Conservation (phyloP, 2,797 vertebrate species). For the Hydrolagus colliei region DNA sequence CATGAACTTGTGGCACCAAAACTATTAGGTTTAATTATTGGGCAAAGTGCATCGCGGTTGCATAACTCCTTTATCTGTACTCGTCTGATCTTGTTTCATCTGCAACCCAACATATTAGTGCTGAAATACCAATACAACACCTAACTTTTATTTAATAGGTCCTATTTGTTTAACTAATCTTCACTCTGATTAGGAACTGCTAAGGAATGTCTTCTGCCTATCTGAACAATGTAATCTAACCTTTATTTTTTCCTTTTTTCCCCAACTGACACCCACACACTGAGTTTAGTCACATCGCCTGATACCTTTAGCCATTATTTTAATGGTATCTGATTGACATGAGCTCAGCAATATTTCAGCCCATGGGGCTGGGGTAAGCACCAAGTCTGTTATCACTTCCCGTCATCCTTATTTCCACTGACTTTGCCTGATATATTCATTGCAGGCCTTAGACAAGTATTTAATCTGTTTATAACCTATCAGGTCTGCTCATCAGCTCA, state of each 20-base stretch:
- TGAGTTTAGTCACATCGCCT: constrained; percentile 28
- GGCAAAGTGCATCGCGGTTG: background rate
- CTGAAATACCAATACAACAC: background rate
- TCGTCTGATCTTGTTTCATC: background rate
- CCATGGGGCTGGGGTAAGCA: constrained; percentile 46
- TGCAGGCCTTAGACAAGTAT: constrained; percentile 59
- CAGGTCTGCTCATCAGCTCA: constrained; percentile 65
- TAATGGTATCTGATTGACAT: constrained; percentile 45
- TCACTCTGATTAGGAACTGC: no score
- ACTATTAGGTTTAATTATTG: background rate
- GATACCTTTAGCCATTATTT: constrained; percentile 34
- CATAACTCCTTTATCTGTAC: background rate
- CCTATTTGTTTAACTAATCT: background rate
- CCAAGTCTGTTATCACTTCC: constrained; percentile 52
- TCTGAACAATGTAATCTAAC: background rate
- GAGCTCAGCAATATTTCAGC: constrained; percentile 45
- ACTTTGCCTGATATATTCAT: constrained; percentile 53
- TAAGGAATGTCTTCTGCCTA: background rate
- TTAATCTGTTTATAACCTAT: constrained; percentile 72
- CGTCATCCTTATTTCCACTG: constrained; percentile 36
- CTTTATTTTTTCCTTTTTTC: background rate
- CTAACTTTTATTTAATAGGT: background rate
- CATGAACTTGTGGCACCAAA: background rate
- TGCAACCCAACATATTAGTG: background rate
- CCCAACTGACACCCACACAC: constrained; percentile 39